phyloP scores from a whole-genome alignment of 2,888 invertebrate species.

The Drosophila picticornis region DNA sequence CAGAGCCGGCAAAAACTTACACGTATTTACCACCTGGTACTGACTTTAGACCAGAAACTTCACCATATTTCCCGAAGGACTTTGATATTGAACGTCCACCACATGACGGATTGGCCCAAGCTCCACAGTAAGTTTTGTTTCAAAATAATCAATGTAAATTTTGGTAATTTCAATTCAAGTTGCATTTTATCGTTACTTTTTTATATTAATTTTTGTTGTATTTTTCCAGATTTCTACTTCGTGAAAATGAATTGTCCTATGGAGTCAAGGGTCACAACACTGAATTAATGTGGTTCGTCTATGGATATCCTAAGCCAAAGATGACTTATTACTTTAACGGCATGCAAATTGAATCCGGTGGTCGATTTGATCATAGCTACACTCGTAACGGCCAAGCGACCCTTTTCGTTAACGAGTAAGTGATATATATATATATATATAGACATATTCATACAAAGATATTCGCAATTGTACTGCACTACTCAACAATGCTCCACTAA shows the following conservation, averaged over 20 bases:
- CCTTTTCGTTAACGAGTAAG: slow-evolving; percentile 93
- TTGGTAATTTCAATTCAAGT: background rate
- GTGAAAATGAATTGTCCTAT: slow-evolving; percentile 94
- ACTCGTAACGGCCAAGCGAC: slow-evolving; percentile 96
- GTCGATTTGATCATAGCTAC: slow-evolving; percentile 94
- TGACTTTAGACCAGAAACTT: slow-evolving; percentile 93
- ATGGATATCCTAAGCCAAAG: slow-evolving; percentile 98
- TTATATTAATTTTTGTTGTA: background rate
- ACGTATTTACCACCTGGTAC: slow-evolving; percentile 93
- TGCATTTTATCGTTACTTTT: background rate
- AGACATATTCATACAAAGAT: background rate
- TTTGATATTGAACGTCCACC: slow-evolving; percentile 95
- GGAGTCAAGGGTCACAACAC: slow-evolving; percentile 96
- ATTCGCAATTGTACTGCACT: background rate
- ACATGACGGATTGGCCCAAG: slow-evolving; percentile 93
- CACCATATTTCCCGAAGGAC: slow-evolving; percentile 95
- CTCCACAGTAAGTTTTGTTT: slow-evolving; percentile 87
- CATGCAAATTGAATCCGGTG: slow-evolving; percentile 92
- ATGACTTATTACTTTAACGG: slow-evolving; percentile 96
- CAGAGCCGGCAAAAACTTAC: slow-evolving; percentile 91
- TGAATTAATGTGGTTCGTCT: slow-evolving; percentile 96
- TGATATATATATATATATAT: background rate
- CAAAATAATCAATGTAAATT: too few species aligned
- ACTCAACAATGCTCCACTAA: background rate
- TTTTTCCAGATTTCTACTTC: slow-evolving; percentile 90